phyloP scores from a whole-genome alignment of 1,140 invertebrate species.

The Theocolax elegans region DNA sequence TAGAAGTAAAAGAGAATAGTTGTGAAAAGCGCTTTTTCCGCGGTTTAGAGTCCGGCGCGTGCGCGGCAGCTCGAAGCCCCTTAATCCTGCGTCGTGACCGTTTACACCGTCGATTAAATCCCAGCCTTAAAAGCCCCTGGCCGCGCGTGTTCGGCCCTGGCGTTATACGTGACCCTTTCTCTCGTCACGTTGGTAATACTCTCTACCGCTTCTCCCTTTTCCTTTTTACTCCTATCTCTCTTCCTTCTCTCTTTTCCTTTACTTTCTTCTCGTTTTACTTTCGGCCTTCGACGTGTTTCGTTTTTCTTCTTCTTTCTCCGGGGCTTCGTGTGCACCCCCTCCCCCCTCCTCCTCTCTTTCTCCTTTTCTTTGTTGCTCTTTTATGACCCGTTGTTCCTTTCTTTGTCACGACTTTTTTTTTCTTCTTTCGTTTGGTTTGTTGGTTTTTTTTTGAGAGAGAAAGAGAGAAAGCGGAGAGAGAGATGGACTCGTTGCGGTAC shows the following conservation, averaged over 20 bases:
- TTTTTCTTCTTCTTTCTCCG: conserved; percentile 15
- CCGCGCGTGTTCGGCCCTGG: conserved; percentile 36
- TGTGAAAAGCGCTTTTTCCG: conserved; percentile 49
- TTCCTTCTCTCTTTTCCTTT: not conserved
- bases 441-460: too few relatives aligned
- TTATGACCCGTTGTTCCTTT: conserved; percentile 10
- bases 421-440: not conserved
- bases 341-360: not conserved
- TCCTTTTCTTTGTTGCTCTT: not conserved
- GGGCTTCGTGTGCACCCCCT: too few relatives aligned
- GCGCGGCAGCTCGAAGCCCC: conserved; percentile 43
- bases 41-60: conserved; percentile 53
- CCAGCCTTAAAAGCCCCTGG: conserved; percentile 50
- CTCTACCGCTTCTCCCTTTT: not conserved
- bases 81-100: conserved; percentile 58
- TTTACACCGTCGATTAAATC: conserved; percentile 60
- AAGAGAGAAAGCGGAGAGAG: too few relatives aligned
- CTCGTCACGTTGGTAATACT: conserved; percentile 35
- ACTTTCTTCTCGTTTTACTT: not conserved
- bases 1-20: conserved; percentile 48
- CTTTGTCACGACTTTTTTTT: not conserved
- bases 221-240: conserved; percentile 2
- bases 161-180: conserved; percentile 45
- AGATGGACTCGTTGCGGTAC: too few relatives aligned
- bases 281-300: conserved; percentile 22